Conservation (phyloP, 1,140 invertebrate genomes). For the Halotydeus destructor region DNA sequence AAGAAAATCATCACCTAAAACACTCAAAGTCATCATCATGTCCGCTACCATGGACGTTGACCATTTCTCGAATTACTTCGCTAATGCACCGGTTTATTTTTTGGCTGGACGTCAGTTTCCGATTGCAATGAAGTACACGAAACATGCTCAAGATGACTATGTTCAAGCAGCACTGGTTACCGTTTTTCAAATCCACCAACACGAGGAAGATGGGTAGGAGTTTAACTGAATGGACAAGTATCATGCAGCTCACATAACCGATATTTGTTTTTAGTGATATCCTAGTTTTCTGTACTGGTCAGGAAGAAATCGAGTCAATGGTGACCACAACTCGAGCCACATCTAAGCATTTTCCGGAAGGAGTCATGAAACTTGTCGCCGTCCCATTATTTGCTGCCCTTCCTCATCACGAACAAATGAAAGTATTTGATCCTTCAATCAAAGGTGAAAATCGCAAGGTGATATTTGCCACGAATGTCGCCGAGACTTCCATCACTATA, state of each 20-base stretch:
- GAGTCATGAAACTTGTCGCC: slow-evolving; percentile 27
- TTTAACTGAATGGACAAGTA: not conserved
- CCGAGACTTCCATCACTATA: slow-evolving; percentile 92
- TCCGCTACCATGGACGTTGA: slow-evolving; percentile 90
- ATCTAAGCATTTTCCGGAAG: slow-evolving; percentile 17
- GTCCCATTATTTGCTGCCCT: slow-evolving; percentile 64
- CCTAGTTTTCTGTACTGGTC: slow-evolving; percentile 90
- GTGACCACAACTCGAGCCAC: slow-evolving; percentile 49
- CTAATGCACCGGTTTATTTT: slow-evolving; percentile 60
- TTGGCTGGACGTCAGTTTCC: slow-evolving; percentile 69
- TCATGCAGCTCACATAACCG: not conserved
- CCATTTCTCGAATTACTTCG: slow-evolving; percentile 74
- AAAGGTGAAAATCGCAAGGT: slow-evolving; percentile 42
- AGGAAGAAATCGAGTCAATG: slow-evolving; percentile 90
- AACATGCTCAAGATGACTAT: slow-evolving; percentile 65
- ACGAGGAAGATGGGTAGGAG: slow-evolving; percentile 52
- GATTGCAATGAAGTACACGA: slow-evolving; percentile 26
- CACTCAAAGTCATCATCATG: slow-evolving; percentile 47
- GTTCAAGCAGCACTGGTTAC: slow-evolving; percentile 48
- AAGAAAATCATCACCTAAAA: slow-evolving; percentile 28
- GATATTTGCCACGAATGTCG: slow-evolving; percentile 90
- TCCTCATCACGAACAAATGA: slow-evolving; percentile 47
- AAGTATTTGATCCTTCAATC: slow-evolving; percentile 46
- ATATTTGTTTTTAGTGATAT: slow-evolving; percentile 40
- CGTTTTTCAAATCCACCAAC: slow-evolving; percentile 72